A percentile compares a stretch with the other conserved stretches of the same genome.
Evolutionary conservation across 2,797 vertebrate species (phyloP).

Genomic region (Microhierax caerulescens): DNA sequence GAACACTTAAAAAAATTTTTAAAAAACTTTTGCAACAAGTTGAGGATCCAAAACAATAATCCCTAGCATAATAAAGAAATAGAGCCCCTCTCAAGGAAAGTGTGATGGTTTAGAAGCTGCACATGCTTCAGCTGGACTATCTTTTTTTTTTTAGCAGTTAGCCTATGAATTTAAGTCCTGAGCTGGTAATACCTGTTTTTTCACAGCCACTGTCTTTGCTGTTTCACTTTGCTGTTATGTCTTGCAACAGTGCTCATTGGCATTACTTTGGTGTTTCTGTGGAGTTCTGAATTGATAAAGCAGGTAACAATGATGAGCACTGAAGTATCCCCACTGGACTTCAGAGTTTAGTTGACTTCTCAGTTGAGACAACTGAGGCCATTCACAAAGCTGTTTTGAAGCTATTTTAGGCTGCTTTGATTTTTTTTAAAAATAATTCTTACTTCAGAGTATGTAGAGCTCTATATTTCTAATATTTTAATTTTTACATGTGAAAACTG

Average conservation of each 20-base stretch:
- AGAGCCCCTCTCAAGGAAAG: background rate
- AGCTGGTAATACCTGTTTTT: background rate
- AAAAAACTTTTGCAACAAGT: background rate
- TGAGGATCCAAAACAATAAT: background rate
- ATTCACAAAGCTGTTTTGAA: background rate
- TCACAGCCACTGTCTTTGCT: background rate
- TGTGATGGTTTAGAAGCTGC: background rate
- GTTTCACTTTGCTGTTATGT: background rate
- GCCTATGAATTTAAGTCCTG: background rate
- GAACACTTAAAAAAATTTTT: background rate
- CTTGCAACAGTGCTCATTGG: background rate
- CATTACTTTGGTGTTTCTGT: background rate
- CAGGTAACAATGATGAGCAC: background rate
- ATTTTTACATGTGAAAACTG: background rate
- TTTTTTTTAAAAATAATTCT: background rate
- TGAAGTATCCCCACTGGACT: background rate
- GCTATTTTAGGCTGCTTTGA: background rate
- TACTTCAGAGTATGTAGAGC: background rate
- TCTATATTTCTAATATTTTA: background rate
- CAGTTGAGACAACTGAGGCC: background rate
- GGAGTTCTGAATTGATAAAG: background rate
- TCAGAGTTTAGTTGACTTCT: background rate
- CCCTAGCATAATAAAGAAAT: background rate
- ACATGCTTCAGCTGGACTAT: background rate
- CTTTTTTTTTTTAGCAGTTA: background rate